phyloP scores from a whole-genome alignment of 1,140 invertebrate genomes.

The Augochlora pura region DNA sequence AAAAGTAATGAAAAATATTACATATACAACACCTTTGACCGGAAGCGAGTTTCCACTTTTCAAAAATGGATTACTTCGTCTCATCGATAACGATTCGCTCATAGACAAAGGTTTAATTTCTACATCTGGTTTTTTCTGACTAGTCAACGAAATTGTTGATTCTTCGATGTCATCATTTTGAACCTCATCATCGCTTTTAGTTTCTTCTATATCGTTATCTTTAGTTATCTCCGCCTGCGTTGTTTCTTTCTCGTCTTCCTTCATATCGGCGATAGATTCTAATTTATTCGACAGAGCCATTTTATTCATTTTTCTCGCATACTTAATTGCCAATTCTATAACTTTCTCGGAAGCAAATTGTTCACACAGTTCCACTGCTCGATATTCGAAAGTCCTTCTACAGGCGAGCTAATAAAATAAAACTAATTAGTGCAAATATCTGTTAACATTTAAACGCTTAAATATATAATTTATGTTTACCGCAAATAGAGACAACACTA shows the following conservation, averaged over 20 bases:
- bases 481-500: slow-evolving; percentile 94
- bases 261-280: slow-evolving; percentile 74
- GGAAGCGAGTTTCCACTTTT: slow-evolving; percentile 65
- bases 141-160: slow-evolving; percentile 42
- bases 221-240: slow-evolving; percentile 71
- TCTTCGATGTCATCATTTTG: slow-evolving; percentile 49
- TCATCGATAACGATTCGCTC: slow-evolving; percentile 55
- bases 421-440: slow-evolving; percentile 1
- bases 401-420: slow-evolving; percentile 85
- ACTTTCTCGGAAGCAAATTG: slow-evolving; percentile 89
- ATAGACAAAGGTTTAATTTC: slow-evolving; percentile 74
- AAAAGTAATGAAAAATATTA: background rate
- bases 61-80: slow-evolving; percentile 73
- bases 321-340: slow-evolving; percentile 92
- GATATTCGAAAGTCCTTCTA: slow-evolving; percentile 89
- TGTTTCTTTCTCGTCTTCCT: slow-evolving; percentile 68
- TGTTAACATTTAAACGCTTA: slow-evolving; percentile 32
- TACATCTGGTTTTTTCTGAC: slow-evolving; percentile 56
- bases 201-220: slow-evolving; percentile 62
- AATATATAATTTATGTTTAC: slow-evolving; percentile 80
- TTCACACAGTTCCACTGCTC: slow-evolving; percentile 93
- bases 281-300: slow-evolving; percentile 89
- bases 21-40: slow-evolving; percentile 48
- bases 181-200: slow-evolving; percentile 70
- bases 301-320: slow-evolving; percentile 88